These are phyloP conservation scores for Palloptera scutellata DNA, from an alignment of 2,888 invertebrate species.

Conservation along the genomic window DNA sequence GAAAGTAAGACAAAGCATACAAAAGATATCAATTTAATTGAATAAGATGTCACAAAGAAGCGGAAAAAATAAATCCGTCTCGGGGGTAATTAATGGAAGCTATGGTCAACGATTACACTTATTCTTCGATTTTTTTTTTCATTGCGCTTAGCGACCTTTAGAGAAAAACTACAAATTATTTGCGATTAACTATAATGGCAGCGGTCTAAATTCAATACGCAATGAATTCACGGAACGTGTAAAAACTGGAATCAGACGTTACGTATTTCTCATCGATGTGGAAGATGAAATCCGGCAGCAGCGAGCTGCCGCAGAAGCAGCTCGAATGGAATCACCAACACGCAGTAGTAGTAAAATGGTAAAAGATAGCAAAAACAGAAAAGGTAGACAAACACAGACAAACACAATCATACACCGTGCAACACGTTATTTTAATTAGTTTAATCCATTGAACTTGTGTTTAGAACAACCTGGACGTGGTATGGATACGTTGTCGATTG, in stretches of 20 bases:
- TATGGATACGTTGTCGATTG: conserved; percentile 18
- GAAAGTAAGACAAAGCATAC: too few species aligned
- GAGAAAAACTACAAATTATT: conserved; percentile 44
- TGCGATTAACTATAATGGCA: conserved; percentile 50
- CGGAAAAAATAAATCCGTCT: too few species aligned
- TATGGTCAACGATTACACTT: too few species aligned
- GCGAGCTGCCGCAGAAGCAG: not conserved
- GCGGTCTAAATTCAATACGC: conserved; percentile 44
- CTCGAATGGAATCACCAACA: conserved; percentile 1
- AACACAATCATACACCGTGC: too few species aligned
- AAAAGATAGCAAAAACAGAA: not conserved
- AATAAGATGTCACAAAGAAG: too few species aligned
- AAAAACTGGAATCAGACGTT: conserved; percentile 44
- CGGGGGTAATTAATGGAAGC: too few species aligned
- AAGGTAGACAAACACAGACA: not conserved
- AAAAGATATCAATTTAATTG: too few species aligned
- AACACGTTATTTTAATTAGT: not conserved
- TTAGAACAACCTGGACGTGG: too few species aligned
- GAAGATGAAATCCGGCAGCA: conserved; percentile 37
- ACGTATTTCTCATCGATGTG: conserved; percentile 50
- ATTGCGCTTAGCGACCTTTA: conserved; percentile 3
- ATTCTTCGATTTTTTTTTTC: not conserved
- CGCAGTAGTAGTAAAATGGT: too few species aligned
- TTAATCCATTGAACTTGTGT: not conserved
- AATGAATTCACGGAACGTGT: conserved; percentile 49